Percentiles rank a stretch among this genome's conserved stretches.
phyloP scores from a whole-genome alignment of 2,113 vertebrate species.

The Micromys minutus region DNA sequence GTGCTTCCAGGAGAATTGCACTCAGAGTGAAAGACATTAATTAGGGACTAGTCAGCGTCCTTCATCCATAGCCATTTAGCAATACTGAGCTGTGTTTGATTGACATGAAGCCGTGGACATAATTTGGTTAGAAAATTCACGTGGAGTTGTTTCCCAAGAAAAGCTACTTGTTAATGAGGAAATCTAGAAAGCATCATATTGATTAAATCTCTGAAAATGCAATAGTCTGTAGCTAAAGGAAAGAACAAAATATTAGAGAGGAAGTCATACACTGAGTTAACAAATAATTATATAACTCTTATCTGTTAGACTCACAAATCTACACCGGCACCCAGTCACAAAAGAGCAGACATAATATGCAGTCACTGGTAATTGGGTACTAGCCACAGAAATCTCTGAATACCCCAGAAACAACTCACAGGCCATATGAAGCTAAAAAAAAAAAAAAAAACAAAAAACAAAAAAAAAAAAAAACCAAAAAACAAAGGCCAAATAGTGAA shows the following conservation, averaged over 20 bases:
- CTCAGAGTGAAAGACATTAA: slow-evolving; percentile 84
- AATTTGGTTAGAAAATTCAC: slow-evolving; percentile 67
- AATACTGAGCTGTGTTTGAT: slow-evolving; percentile 75
- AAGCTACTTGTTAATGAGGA: slow-evolving; percentile 37
- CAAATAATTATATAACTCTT: slow-evolving; percentile 36
- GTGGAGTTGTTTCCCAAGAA: slow-evolving; percentile 37
- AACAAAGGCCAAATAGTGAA: no score
- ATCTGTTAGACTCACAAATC: background rate
- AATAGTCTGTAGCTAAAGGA: slow-evolving; percentile 18
- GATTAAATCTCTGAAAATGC: slow-evolving; percentile 36
- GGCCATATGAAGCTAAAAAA: no score
- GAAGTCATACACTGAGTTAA: background rate
- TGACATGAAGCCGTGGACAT: slow-evolving; percentile 15
- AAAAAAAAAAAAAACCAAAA: no score
- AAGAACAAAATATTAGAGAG: slow-evolving; percentile 4
- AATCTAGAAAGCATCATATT: slow-evolving; percentile 30
- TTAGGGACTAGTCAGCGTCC: slow-evolving; percentile 78
- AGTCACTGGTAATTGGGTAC: no score
- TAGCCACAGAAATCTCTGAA: no score
- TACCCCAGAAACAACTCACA: no score
- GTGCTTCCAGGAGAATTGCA: slow-evolving; percentile 75
- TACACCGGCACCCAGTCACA: no score
- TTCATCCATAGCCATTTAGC: slow-evolving; percentile 65
- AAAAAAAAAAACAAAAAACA: no score
- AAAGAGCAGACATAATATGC: no score